Base-by-base conservation (phyloP, 2,888 invertebrate genomes). In the Ormyrus nitidulus region DNA sequence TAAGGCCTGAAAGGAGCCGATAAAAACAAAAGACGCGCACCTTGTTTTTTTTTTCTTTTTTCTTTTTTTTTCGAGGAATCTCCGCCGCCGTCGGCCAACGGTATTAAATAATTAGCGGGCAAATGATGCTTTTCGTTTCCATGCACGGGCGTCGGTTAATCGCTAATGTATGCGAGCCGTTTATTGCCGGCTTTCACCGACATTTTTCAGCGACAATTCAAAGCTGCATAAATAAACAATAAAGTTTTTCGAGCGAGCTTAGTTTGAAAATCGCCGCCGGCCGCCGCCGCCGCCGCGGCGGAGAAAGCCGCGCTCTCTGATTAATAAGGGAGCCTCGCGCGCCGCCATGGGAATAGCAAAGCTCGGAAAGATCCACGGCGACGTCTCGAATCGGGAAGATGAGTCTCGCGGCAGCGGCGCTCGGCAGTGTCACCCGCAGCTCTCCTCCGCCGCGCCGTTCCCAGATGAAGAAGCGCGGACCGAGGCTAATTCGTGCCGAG, bases 391-490 rank as follows among this genome's bases (percentile, higher is more conserved):
- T 66, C 19, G 19, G 19, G 53, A 66, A 66, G 66, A 66, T 51
- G 51, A 66, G 66, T 34, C 34, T 34, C 34, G 1, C 65, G n/a
- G 13, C 34, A 49, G 64, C 66, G 6, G 49, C 49, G 34, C 68
- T 56, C 53, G 62, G 62, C 61, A 72, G 62, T 62, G 72, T 72
- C 72, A 72, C 72, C 69, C 34, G 34, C 34, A n/a, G n/a, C n/a
- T n/a, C n/a, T n/a, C n/a, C n/a, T n/a, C n/a, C n/a, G n/a, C n/a
- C n/a, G 34, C 0, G 34, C 13, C 11, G 19, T 56, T 11, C 7
- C 53, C 34, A 58, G 51, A 59, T 19, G 34, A 59, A 59, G 59
- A 59, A 59, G 34, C 59, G 59, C 11, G 19, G n/a, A 69, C 44
- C 70, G 59, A 66, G 51, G 51, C 61, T 61, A 71, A 71, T 71